These are phyloP conservation scores for Phycodurus eques DNA, from an alignment of 2,113 vertebrate species.

Conservation along the genomic window DNA sequence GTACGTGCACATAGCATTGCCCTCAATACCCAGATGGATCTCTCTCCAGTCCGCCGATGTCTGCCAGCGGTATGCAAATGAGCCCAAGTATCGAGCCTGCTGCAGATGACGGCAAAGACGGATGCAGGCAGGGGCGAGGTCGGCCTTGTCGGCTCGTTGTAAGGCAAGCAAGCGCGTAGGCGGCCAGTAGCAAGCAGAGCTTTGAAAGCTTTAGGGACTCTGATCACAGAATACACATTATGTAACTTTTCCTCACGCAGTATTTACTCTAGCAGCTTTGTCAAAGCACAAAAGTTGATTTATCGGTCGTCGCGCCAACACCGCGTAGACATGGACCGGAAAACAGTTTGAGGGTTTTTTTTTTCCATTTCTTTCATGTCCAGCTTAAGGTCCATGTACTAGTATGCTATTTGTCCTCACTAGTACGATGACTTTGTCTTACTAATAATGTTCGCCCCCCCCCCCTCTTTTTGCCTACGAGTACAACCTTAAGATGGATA, in stretches of 20 bases:
- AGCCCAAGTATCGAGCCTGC: constrained; percentile 32
- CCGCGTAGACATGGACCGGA: background rate
- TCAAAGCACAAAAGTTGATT: background rate
- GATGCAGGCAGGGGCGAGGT: background rate
- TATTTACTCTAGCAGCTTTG: background rate
- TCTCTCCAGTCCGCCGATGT: constrained; percentile 23
- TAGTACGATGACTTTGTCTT: no score
- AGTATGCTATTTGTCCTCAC: no score
- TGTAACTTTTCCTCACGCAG: constrained; percentile 30
- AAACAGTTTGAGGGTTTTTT: no score
- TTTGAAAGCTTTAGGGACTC: constrained; percentile 51
- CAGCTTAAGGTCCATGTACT: no score
- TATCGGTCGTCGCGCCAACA: background rate
- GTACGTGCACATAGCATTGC: constrained; percentile 7
- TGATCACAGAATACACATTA: constrained; percentile 56
- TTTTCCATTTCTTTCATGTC: no score
- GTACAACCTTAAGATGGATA: no score
- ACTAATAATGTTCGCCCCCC: no score
- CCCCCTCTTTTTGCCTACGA: no score
- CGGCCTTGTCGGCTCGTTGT: constrained; percentile 25
- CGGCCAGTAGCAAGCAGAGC: constrained; percentile 54
- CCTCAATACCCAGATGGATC: constrained; percentile 36
- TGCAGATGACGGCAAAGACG: background rate
- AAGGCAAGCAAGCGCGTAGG: constrained; percentile 51
- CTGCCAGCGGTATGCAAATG: constrained; percentile 11